Evolutionary conservation across 2,113 vertebrate genomes (phyloP).

Genomic region (Nanorana parkeri): DNA sequence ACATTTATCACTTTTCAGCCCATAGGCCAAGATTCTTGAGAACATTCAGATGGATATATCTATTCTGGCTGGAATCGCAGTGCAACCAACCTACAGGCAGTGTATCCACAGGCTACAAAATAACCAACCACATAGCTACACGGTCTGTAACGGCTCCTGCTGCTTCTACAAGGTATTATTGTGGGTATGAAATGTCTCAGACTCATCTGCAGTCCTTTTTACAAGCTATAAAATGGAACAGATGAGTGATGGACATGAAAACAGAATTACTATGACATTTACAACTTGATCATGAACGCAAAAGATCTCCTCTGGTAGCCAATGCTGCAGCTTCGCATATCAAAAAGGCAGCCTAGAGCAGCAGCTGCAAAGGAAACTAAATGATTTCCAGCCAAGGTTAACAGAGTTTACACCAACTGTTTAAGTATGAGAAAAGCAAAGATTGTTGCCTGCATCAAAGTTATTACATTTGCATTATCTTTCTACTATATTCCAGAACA

Average conservation of each 20-base stretch:
- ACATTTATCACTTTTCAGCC: conserved; percentile 77
- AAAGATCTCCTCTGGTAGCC: conserved; percentile 74
- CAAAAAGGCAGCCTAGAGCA: conserved; percentile 72
- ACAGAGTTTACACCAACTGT: conserved; percentile 58
- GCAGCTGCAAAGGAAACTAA: conserved; percentile 74
- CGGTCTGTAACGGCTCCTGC: conserved; percentile 66
- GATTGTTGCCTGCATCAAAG: no score
- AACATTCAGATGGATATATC: conserved; percentile 72
- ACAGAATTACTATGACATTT: conserved; percentile 69
- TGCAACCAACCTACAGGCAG: conserved; percentile 66
- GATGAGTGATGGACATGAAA: conserved; percentile 66
- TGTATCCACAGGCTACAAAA: conserved; percentile 71
- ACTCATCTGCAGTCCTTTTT: conserved; percentile 71
- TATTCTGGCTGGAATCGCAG: conserved; percentile 69
- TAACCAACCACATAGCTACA: conserved; percentile 67
- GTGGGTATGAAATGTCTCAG: conserved; percentile 66
- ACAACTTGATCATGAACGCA: conserved; percentile 68
- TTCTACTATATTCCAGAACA: no score
- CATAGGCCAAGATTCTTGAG: conserved; percentile 66
- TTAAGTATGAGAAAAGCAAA: not conserved
- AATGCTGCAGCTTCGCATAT: conserved; percentile 67
- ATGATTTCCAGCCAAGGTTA: conserved; percentile 81
- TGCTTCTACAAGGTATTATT: conserved; percentile 59
- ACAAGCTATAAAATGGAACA: conserved; percentile 72
- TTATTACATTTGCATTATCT: no score